Conservation (phyloP, 2,888 invertebrate genomes). For the Drosophila nr. perissopoda region DNA sequence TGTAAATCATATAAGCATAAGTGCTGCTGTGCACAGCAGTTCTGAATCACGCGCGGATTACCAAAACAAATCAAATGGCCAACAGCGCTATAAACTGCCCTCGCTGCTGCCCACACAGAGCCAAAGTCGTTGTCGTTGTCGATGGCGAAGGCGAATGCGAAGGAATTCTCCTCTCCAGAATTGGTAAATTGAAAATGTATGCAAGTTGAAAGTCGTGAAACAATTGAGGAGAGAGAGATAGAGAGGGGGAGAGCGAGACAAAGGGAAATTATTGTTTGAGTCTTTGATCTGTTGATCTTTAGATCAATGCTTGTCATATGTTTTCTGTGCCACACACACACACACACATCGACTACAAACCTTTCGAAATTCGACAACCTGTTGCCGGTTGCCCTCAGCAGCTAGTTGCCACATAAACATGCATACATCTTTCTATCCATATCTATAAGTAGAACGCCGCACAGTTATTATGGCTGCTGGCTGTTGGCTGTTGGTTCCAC, state of each 20-base stretch:
- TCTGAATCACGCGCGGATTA: slow-evolving; percentile 65
- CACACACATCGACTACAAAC: slow-evolving; percentile 27
- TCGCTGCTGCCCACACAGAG: slow-evolving; percentile 54
- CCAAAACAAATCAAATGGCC: slow-evolving; percentile 57
- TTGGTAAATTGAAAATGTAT: slow-evolving; percentile 60
- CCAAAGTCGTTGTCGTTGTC: not conserved
- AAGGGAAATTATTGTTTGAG: slow-evolving; percentile 8
- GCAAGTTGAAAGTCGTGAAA: slow-evolving; percentile 81
- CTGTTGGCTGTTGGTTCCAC: slow-evolving; percentile 57
- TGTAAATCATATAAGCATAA: slow-evolving; percentile 59
- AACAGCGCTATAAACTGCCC: slow-evolving; percentile 46
- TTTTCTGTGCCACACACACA: slow-evolving; percentile 41
- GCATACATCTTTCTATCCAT: not conserved
- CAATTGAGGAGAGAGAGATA: slow-evolving; percentile 67
- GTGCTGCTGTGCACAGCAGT: slow-evolving; percentile 53
- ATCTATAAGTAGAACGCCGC: slow-evolving; percentile 51
- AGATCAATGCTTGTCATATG: slow-evolving; percentile 48
- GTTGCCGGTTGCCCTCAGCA: slow-evolving; percentile 44
- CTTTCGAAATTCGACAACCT: slow-evolving; percentile 62
- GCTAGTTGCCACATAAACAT: slow-evolving; percentile 5
- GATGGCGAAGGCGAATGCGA: not conserved
- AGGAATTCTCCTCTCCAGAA: slow-evolving; percentile 9
- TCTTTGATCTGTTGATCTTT: slow-evolving; percentile 46
- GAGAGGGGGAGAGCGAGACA: not conserved
- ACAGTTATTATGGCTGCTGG: slow-evolving; percentile 49